A percentile compares a stretch with the other conserved stretches of the same genome.
These are phyloP conservation scores for Pseudomyrmex pallidus DNA, from an alignment of 1,140 invertebrate species.

Conservation along the genomic window DNA sequence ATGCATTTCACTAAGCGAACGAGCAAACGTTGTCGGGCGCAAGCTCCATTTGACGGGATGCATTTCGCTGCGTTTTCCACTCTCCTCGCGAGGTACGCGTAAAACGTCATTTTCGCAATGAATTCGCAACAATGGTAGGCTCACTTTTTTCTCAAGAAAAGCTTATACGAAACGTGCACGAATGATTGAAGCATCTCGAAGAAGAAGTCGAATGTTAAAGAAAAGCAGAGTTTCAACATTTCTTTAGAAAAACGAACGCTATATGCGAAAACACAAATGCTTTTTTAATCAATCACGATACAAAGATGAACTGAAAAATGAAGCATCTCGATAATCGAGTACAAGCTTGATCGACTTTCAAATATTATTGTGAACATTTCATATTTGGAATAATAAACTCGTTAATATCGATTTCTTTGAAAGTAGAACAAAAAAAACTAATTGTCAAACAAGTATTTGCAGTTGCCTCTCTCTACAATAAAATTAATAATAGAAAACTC, in stretches of 20 bases:
- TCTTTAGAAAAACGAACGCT: neutral
- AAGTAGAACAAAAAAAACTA: neutral
- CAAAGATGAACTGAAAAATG: neutral
- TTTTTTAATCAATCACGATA: slow-evolving; percentile 5
- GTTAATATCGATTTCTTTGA: slow-evolving; percentile 6
- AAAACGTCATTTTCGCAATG: slow-evolving; percentile 15
- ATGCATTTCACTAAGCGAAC: slow-evolving; percentile 59
- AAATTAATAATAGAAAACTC: neutral
- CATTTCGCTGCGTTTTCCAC: slow-evolving; percentile 50
- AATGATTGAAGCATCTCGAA: slow-evolving; percentile 17
- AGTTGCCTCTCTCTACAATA: neutral
- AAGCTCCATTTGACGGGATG: slow-evolving; percentile 55
- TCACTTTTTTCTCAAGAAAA: slow-evolving; percentile 7
- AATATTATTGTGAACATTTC: neutral
- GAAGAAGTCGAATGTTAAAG: neutral
- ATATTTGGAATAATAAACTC: neutral
- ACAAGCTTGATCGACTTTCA: neutral
- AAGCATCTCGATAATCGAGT: neutral
- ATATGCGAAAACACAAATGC: neutral
- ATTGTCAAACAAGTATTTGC: neutral
- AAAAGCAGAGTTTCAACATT: neutral
- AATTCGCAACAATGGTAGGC: slow-evolving; percentile 17
- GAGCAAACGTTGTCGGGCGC: slow-evolving; percentile 44
- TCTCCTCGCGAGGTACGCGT: slow-evolving; percentile 22
- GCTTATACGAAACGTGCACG: neutral